These are phyloP conservation scores for Platichthys stellatus DNA, from an alignment of 2,113 vertebrate species.

Conservation along the genomic window DNA sequence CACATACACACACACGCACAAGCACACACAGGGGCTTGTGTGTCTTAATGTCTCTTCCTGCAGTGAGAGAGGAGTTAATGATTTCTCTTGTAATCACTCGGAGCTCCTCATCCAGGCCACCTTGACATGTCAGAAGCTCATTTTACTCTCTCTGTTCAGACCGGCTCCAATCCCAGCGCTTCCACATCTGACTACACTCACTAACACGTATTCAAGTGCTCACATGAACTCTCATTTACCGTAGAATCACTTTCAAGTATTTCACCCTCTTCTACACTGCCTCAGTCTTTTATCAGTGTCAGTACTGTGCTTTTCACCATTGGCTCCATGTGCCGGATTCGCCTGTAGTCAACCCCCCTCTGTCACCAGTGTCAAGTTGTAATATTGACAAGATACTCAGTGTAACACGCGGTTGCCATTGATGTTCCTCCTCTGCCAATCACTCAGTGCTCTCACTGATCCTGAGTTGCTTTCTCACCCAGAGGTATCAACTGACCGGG, in stretches of 20 bases:
- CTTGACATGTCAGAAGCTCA: slow-evolving; percentile 63
- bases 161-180: slow-evolving; percentile 29
- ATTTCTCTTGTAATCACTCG: slow-evolving; percentile 71
- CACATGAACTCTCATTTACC: slow-evolving; percentile 1
- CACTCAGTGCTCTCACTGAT: slow-evolving; percentile 41
- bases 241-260: background rate
- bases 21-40: slow-evolving; percentile 37
- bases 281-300: slow-evolving; percentile 21
- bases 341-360: background rate
- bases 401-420: slow-evolving; percentile 12
- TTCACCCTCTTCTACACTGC: background rate
- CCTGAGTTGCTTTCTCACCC: slow-evolving; percentile 46
- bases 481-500: slow-evolving; percentile 36
- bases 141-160: slow-evolving; percentile 30
- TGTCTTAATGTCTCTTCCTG: slow-evolving; percentile 67
- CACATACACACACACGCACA: slow-evolving; percentile 13
- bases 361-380: slow-evolving; percentile 21
- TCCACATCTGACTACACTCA: slow-evolving; percentile 33
- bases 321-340: slow-evolving; percentile 1
- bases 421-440: slow-evolving; percentile 55
- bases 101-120: slow-evolving; percentile 68
- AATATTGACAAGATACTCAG: slow-evolving; percentile 42
- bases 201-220: background rate
- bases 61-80: slow-evolving; percentile 62
- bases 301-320: slow-evolving; percentile 12